Evolutionary conservation across 2,113 vertebrate genomes (phyloP).

Genomic region (Nothoprocta pentlandii): DNA sequence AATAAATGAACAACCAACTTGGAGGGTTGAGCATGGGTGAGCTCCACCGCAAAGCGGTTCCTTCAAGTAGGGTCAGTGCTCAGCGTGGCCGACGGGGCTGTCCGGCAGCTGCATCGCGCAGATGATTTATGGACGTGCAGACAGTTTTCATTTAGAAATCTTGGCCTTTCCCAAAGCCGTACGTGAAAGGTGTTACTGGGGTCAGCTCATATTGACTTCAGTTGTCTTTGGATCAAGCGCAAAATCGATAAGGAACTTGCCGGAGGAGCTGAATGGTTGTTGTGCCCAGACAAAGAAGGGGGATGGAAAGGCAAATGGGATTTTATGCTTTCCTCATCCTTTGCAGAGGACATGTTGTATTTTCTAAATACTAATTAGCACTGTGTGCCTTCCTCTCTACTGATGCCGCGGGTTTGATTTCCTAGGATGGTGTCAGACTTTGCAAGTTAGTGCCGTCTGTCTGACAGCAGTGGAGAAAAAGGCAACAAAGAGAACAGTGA

Average conservation of each 20-base stretch:
- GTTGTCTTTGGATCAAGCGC: slow-evolving; percentile 7
- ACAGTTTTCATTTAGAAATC: neutral
- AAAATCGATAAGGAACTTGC: slow-evolving; percentile 30
- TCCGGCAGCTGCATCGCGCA: neutral
- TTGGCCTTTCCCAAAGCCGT: neutral
- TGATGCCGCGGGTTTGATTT: slow-evolving; percentile 18
- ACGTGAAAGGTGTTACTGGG: neutral
- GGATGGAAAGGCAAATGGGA: neutral
- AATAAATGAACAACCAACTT: neutral
- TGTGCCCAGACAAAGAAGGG: slow-evolving; percentile 16
- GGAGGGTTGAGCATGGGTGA: neutral
- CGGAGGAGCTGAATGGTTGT: neutral
- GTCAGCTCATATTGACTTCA: slow-evolving; percentile 6
- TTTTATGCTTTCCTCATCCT: neutral
- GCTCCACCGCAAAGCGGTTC: accelerated
- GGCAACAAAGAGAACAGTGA: neutral
- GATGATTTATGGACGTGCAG: neutral
- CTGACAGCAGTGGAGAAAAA: neutral
- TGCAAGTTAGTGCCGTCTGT: neutral
- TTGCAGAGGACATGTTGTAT: neutral
- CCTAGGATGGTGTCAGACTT: neutral
- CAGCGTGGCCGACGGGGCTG: neutral
- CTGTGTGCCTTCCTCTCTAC: neutral
- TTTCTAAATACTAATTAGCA: slow-evolving; percentile 35
- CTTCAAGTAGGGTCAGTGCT: neutral